Conservation (phyloP, 2,797 vertebrate species). For the Takifugu rubripes region DNA sequence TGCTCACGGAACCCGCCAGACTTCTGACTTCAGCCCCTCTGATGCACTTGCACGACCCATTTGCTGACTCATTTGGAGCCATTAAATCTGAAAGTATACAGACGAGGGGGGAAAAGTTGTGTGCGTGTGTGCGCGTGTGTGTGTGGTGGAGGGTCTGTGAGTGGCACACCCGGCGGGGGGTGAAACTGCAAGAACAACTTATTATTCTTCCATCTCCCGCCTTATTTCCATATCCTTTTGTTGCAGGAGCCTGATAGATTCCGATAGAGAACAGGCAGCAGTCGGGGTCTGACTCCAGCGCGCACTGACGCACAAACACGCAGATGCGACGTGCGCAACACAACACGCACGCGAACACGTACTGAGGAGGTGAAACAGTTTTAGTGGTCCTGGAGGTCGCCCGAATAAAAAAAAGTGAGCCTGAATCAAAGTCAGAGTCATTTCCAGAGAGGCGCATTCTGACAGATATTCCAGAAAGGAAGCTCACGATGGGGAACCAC, state of each 20-base stretch:
- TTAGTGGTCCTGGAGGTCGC: neutral
- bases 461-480: slow-evolving; percentile 14
- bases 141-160: slow-evolving; percentile 44
- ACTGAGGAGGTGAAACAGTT: slow-evolving; percentile 5
- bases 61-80: slow-evolving; percentile 3
- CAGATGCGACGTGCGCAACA: slow-evolving; percentile 19
- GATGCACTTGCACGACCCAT: slow-evolving; percentile 9
- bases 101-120: slow-evolving; percentile 7
- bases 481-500: slow-evolving; percentile 15
- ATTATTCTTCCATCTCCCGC: slow-evolving; percentile 63
- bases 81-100: slow-evolving; percentile 20
- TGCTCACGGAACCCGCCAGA: slow-evolving; percentile 30
- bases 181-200: slow-evolving; percentile 48
- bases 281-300: slow-evolving; percentile 39
- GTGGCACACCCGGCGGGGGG: slow-evolving; percentile 47
- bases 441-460: slow-evolving; percentile 27
- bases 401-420: neutral
- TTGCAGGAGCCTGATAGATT: slow-evolving; percentile 53
- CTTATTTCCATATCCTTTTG: slow-evolving; percentile 71
- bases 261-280: slow-evolving; percentile 28
- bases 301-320: slow-evolving; percentile 24
- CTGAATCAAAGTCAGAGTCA: neutral
- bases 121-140: neutral
- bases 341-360: slow-evolving; percentile 6
- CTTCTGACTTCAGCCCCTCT: slow-evolving; percentile 44